These are phyloP conservation scores for Irena cyanogastra DNA, from an alignment of 2,113 vertebrate genomes.

Conservation along the genomic window DNA sequence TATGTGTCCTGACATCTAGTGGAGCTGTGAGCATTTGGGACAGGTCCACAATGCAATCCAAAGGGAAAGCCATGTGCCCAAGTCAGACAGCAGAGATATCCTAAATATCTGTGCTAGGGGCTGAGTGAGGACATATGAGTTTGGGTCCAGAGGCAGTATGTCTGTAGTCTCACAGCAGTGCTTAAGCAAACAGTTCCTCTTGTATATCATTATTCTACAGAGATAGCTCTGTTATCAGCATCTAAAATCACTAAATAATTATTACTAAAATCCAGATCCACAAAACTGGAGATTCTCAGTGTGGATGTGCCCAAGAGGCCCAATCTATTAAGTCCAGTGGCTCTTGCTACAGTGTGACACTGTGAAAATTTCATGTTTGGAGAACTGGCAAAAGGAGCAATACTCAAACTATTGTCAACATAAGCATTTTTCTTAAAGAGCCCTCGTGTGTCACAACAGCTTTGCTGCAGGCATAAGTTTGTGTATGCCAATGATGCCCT, in stretches of 20 bases:
- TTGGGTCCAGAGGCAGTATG: neutral
- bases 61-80: neutral
- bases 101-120: fast-evolving
- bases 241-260: too few species aligned
- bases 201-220: neutral
- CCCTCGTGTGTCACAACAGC: neutral
- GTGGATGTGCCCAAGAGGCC: neutral
- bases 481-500: neutral
- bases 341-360: neutral
- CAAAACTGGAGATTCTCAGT: neutral
- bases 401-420: neutral
- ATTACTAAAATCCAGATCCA: neutral
- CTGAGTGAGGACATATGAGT: neutral
- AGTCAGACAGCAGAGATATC: neutral
- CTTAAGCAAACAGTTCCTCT: neutral
- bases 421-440: neutral
- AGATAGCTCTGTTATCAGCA: fast-evolving
- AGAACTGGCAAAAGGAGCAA: neutral
- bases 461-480: neutral
- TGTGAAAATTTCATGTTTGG: neutral
- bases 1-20: neutral
- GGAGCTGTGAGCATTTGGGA: neutral
- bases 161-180: neutral
- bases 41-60: neutral
- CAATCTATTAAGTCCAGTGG: neutral